A percentile compares a stretch with the other conserved stretches of the same genome.
These are phyloP conservation scores for Thyatira batis DNA, from an alignment of 2,888 invertebrate species.

Conservation along the genomic window DNA sequence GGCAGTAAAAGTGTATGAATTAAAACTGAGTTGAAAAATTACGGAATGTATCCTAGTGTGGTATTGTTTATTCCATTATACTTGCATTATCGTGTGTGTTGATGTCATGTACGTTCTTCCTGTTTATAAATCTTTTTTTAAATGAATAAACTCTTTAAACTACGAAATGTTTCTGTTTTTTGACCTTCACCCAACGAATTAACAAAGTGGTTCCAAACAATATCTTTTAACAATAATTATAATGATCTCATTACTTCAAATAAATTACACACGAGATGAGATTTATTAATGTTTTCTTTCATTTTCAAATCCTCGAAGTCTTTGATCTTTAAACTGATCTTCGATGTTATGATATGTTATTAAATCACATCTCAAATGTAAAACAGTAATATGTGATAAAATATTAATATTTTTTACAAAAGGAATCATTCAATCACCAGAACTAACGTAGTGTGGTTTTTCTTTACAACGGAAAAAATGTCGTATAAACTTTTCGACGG, in stretches of 20 bases:
- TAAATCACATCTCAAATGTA: neutral
- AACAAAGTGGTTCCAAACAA: slow-evolving; percentile 2
- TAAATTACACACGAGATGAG: neutral
- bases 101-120: slow-evolving; percentile 59
- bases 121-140: slow-evolving; percentile 59
- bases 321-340: slow-evolving; percentile 3
- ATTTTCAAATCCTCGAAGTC: neutral
- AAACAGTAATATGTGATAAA: neutral
- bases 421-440: slow-evolving; percentile 15
- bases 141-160: slow-evolving; percentile 48
- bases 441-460: slow-evolving; percentile 25
- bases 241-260: neutral
- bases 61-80: slow-evolving; percentile 64
- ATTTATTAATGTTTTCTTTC: neutral
- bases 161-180: slow-evolving; percentile 11
- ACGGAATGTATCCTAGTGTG: slow-evolving; percentile 45
- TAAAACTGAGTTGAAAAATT: slow-evolving; percentile 26
- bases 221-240: neutral
- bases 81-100: slow-evolving; percentile 66
- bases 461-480: slow-evolving; percentile 55
- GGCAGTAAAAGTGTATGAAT: neutral
- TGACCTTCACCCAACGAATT: slow-evolving; percentile 9
- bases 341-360: neutral
- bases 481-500: slow-evolving; percentile 57
- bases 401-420: slow-evolving; percentile 6